Evolutionary conservation across 2,113 vertebrate genomes (phyloP), one percentile per base, ranked within the genome.

Genomic region (Prolemur simus): DNA sequence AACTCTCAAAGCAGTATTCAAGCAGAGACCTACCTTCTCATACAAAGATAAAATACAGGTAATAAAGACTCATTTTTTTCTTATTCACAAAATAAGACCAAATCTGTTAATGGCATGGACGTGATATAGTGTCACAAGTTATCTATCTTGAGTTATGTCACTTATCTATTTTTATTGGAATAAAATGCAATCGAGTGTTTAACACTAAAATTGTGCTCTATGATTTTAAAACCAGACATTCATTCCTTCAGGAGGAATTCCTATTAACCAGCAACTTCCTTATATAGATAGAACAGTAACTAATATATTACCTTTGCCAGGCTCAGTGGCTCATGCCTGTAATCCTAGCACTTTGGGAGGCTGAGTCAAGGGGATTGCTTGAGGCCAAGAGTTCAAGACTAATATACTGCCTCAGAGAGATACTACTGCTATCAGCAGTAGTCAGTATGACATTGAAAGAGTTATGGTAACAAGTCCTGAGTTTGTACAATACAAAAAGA

Each of bases 1-100:
- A 99, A 32, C 98, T 99, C 18, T 99, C 99, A 34, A 99, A 99
- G 58, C 99, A 99, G 23, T 99, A 99, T 96, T 99, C 99, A 85
- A 99, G 99, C 98, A 98, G 99, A 98, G 99, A 99, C 97, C 99
- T 99, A 91, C 99, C 99, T 3, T 99, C 99, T 92, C 99, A 99
- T 96, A 99, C 99, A 49, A 99, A 99, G 98, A 99, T 99, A 98
- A 99, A 99, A 97, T 99, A 99, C 98, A 99, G 99, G 99, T 99
- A 97, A 96, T 45, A 32, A 92, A 45, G 56, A 27, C 83, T 78
- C 32, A 13, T 3, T 37, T 66, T 93, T 85, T 52, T 86, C 4
- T 76, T 88, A 66, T 82, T 89, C 69, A 78, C 34, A 73, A 87
- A 80, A 45, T 29, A 85, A 87, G 54, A 68, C 29, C 37, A 66